Base-by-base conservation (phyloP, 2,797 vertebrate species). In the Crax fasciolata region DNA sequence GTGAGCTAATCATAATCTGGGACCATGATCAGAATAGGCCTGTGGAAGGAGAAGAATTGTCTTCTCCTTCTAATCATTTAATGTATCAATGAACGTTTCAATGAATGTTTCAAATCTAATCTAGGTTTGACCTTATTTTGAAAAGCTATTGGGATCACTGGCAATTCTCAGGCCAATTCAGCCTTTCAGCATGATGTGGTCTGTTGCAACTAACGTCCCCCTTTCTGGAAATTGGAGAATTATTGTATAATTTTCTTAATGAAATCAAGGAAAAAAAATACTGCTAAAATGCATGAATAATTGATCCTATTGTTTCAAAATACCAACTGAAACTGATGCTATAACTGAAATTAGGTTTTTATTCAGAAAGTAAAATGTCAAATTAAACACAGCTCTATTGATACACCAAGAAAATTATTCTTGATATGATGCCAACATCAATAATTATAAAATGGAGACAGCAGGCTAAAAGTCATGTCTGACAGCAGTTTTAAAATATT, bases 401-500 rank as follows among this genome's bases (percentile, higher is more conserved):
- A 93, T 81, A 89, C 32, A 68, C n/a, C 17, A 75, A 85, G 49
- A 92, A 93, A 91, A 92, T 28, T 3, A 11, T 83, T 89, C 58
- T 87, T 94, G 90, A 66, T 91, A 25, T 78, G 68, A 90, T 75
- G 87, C 94, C 94, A 96, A 83, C 70, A 86, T 78, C 79, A 95
- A 95, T 86, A 93, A 77, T 83, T 94, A 68, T 70, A 66, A 83
- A 90, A 88, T 51, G 35, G 91, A 94, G 85, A 75, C 58, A 88
- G 62, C 79, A 91, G 70, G 62, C 70, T 86, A 94, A 93, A 94
- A 93, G 58, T 58, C 76, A 90, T 25, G 46, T 46, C 66, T 96
- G 73, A 59, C 54, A 90, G 73, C 70, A 63, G 62, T 86, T 88
- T 57, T 81, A 75, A 95, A 94, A 93, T 90, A 84, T 85, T 95